Conservation (phyloP, 2,888 invertebrate species). For the Erannis defoliaria region DNA sequence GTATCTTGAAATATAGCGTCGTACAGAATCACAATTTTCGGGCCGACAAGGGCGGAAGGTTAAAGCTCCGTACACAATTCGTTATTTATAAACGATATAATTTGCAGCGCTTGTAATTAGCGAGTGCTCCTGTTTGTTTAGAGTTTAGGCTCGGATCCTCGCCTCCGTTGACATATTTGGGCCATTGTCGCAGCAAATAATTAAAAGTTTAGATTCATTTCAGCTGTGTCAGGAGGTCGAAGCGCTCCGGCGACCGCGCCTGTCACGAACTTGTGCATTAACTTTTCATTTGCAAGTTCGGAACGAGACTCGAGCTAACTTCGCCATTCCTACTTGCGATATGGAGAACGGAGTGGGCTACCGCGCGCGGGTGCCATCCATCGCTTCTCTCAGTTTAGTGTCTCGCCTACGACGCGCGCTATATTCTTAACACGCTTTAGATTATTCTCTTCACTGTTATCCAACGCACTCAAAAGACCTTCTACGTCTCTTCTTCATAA, state of each 20-base stretch:
- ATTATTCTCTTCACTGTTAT: neutral
- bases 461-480: too few species aligned
- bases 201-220: constrained; percentile 76
- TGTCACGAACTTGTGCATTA: constrained; percentile 78
- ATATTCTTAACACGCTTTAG: too few species aligned
- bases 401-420: constrained; percentile 3
- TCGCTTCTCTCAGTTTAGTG: constrained; percentile 33
- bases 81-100: constrained; percentile 38
- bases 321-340: constrained; percentile 63
- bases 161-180: constrained; percentile 58
- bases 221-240: constrained; percentile 64
- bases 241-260: constrained; percentile 64
- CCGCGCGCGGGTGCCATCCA: constrained; percentile 27
- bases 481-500: too few species aligned
- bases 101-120: constrained; percentile 41
- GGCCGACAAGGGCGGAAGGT: constrained; percentile 1
- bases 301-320: constrained; percentile 68
- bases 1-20: constrained; percentile 42
- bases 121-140: constrained; percentile 40
- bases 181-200: constrained; percentile 65
- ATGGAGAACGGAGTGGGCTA: constrained; percentile 52
- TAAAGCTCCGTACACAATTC: constrained; percentile 29
- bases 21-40: constrained; percentile 35
- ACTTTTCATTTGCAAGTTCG: constrained; percentile 82
- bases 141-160: constrained; percentile 39